A percentile compares a stretch with the other conserved stretches of the same genome.
Conservation (phyloP, 2,113 vertebrate genomes). For the Helogale parvula region DNA sequence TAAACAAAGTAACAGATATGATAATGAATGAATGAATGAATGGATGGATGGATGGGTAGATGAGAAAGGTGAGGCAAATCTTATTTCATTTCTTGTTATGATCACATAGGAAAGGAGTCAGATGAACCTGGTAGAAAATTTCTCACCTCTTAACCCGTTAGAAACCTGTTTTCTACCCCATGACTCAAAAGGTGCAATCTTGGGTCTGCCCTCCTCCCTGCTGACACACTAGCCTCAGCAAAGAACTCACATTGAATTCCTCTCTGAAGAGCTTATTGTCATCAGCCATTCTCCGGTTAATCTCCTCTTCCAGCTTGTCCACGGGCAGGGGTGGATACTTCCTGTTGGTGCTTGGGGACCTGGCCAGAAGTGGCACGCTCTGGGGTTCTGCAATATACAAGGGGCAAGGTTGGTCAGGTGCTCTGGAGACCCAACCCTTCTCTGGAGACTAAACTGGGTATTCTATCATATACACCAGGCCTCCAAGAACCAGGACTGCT, state of each 20-base stretch:
- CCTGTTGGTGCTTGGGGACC: constrained; percentile 98
- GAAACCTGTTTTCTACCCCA: constrained; percentile 43
- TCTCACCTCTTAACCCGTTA: constrained; percentile 39
- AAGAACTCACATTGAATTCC: constrained; percentile 95
- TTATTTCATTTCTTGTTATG: constrained; percentile 43
- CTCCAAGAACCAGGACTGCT: neutral
- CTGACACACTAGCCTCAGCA: constrained; percentile 36
- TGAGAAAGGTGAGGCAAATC: constrained; percentile 12
- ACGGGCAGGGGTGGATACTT: constrained; percentile 97
- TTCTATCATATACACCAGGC: neutral
- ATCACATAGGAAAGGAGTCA: constrained; percentile 29
- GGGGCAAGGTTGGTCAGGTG: constrained; percentile 40
- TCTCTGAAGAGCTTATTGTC: constrained; percentile 99
- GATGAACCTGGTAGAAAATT: constrained; percentile 28
- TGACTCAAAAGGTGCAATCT: neutral
- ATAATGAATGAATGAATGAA: neutral
- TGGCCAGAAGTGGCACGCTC: constrained; percentile 96
- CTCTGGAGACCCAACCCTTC: neutral
- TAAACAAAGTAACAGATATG: constrained; percentile 38
- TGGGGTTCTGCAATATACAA: constrained; percentile 91
- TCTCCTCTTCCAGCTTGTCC: constrained; percentile 98
- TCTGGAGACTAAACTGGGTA: constrained; percentile 30
- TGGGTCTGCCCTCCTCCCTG: constrained; percentile 37
- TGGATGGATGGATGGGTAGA: neutral
- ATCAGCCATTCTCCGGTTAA: constrained; percentile 98